Base-by-base conservation (phyloP, 2,888 invertebrate species). In the Cheilosia vernalis region DNA sequence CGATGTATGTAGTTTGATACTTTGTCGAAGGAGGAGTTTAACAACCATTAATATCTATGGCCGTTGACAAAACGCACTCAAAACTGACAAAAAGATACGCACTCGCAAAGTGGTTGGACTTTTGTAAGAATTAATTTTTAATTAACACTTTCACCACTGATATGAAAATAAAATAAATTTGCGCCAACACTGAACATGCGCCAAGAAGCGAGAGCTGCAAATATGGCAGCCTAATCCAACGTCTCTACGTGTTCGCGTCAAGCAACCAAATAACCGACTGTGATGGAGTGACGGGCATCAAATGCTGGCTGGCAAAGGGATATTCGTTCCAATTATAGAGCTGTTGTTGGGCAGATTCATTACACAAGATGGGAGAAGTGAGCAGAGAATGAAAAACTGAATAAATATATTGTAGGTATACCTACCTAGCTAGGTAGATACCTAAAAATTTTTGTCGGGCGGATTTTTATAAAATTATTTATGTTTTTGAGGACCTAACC, bases 1-100 rank as follows among this genome's bases (percentile, higher is more conserved):
- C 5, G 10, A 30, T 15, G n/a, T 13, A n/a, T 15, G 3, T 27
- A 27, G 2, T 6, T 6, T 27, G 27, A 30, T n/a, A n/a, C n/a
- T n/a, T n/a, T n/a, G 9, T 40, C 17, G 40, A 37, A 72, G 85
- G 85, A 77, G 85, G 85, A 81, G 85, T 81, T 77, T 63, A 66
- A 44, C 60, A 19, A 44, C 76, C 66, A 10, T 33, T 6, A 27
- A 33, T 33, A 80, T 76, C 55, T 47, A 49, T 47, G 53, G 30
- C 17, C n/a, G 7, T n/a, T 58, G 5, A 37, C 5, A 19, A 55
- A 56, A 33, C 47, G 33, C 63, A 63, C 55, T 51, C 4, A 9
- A 27, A 47, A 21, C 24, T 10, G 44, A n/a, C 21, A 10, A 15
- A 3, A 13, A 51, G 40, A 42, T 44, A 72, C 17, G 61, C 40